A percentile compares a stretch with the other conserved stretches of the same genome.
phyloP scores from a whole-genome alignment of 2,797 vertebrate genomes.

The Pipistrellus pygmaeus region DNA sequence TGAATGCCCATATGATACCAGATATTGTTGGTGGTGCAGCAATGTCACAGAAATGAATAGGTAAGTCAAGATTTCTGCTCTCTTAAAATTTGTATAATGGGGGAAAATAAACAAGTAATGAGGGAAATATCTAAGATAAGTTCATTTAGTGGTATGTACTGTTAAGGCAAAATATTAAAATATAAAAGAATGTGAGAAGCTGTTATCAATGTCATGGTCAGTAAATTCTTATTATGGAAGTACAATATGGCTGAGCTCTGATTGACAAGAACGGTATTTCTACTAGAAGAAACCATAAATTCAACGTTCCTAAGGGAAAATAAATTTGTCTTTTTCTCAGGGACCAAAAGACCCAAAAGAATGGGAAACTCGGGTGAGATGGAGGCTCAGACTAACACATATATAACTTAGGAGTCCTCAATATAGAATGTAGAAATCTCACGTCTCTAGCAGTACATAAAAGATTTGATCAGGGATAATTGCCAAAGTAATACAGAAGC shows the following conservation, averaged over 20 bases:
- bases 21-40: not conserved
- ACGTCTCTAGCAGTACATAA: not conserved
- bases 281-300: not conserved
- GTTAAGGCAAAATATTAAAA: not conserved
- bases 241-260: not conserved
- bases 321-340: not conserved
- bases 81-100: slow-evolving; percentile 17
- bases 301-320: not conserved
- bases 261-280: not conserved
- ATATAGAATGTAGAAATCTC: not conserved
- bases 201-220: not conserved
- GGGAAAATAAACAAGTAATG: not conserved
- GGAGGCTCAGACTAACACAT: not conserved
- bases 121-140: not conserved
- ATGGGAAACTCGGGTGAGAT: not conserved
- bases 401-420: not conserved
- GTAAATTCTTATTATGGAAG: not conserved
- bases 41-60: not conserved
- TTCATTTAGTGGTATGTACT: not conserved
- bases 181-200: not conserved
- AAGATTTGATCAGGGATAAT: not conserved
- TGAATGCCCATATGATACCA: not conserved
- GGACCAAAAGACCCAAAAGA: not conserved
- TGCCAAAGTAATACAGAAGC: not conserved
- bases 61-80: not conserved